phyloP scores from a whole-genome alignment of 2,888 invertebrate species.

The Odontocerum albicorne region DNA sequence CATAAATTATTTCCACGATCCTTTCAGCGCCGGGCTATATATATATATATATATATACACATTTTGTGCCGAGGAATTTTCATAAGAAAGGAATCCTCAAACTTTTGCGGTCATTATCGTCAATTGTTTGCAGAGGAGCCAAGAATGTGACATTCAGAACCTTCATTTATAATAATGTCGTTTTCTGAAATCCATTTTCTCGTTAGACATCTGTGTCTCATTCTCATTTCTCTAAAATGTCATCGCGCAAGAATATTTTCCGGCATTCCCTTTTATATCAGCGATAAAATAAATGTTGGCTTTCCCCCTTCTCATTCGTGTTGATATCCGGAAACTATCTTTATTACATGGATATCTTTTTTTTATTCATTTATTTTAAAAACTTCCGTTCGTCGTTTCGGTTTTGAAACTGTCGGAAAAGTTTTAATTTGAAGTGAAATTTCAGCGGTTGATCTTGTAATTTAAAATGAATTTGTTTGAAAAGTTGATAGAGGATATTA shows the following conservation, averaged over 20 bases:
- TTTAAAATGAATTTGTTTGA: no score
- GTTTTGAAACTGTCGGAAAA: no score
- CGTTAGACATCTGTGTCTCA: slow-evolving; percentile 13
- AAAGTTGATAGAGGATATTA: no score
- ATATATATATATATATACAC: slow-evolving; percentile 5
- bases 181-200: slow-evolving; percentile 15
- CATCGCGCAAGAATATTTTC: slow-evolving; percentile 9
- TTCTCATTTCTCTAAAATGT: slow-evolving; percentile 12
- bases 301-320: no score
- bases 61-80: not conserved
- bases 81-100: not conserved
- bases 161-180: slow-evolving; percentile 20
- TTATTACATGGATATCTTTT: no score
- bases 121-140: slow-evolving; percentile 15
- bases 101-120: slow-evolving; percentile 17
- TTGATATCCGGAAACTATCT: no score
- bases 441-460: no score
- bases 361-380: no score
- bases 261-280: not conserved
- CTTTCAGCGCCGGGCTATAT: no score
- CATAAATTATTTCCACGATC: no score
- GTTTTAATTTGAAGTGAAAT: no score
- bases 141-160: not conserved
- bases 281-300: not conserved
- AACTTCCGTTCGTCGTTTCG: no score